Evolutionary conservation across 2,888 invertebrate genomes (phyloP), one percentile per base, ranked within the genome.

Genomic region (Ellobium chinense): DNA sequence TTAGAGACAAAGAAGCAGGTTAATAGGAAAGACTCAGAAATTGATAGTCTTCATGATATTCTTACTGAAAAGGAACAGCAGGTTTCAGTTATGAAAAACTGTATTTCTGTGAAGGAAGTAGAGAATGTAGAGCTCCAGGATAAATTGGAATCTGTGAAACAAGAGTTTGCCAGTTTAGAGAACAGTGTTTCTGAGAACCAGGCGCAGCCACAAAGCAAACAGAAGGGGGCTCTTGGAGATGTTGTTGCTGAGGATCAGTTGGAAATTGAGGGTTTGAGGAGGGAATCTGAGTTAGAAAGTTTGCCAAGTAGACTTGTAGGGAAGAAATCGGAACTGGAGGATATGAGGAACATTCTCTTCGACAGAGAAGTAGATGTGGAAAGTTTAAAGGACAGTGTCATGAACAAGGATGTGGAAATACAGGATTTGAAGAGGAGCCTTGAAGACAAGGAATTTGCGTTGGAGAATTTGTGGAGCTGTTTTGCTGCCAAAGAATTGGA

Each of bases 51-150:
- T 12, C 4, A 39, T 60, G 83, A 65, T 7, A 27, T 1, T n/a
- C 29, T 56, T 34, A n/a, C 34, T 21, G 56, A 56, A 58, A 85
- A 84, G 70, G 86, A 87, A 72, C 85, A 86, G 66, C 86, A 88
- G 79, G 39, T 84, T 60, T 85, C 86, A 56, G 76, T 83, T 34
- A 78, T 86, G 29, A 84, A 84, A 78, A 78, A 82, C 65, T 82
- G 84, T 37, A 56, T 85, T 29, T 82, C 84, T 65, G 63, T 75
- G n/a, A 69, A 87, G 9, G 68, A 82, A 36, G 34, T 69, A 46
- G 85, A 87, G 81, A 86, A 87, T 81, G 74, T 58, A 9, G 80
- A 81, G 14, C 73, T 85, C 14, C 73, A 83, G 27, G 56, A 29
- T 27, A 65, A 18, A 34, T 31, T 75, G 65, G 34, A 1, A 21